Base-by-base conservation (phyloP, 2,888 invertebrate species). In the Metallyticus violacea region DNA sequence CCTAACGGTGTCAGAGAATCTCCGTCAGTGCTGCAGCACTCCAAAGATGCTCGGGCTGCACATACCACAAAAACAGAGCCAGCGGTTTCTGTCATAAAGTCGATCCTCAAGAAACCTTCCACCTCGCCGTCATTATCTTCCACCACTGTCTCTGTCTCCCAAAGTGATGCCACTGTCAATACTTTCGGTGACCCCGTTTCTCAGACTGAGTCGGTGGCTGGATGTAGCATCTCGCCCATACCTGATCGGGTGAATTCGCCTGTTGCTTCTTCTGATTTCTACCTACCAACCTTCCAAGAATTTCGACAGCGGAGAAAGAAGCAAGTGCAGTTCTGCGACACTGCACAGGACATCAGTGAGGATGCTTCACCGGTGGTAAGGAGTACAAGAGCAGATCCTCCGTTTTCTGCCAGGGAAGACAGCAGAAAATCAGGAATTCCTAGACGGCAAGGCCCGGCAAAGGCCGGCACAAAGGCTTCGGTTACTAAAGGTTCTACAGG, bases 251-350 rank as follows among this genome's bases (percentile, higher is more conserved):
- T 78, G 77, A 79, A 85, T 91, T 91, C 87, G 90, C 79, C 85
- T 86, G 27, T 26, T 27, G 76, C 26, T 29, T 89, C 88, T 81
- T 77, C 9, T 26, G 87, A 94, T 89, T 95, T 95, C 92, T 95
- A 95, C 91, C 91, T 95, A 88, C 95, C 94, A 62, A 93, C 94
- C 92, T 88, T 89, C 84, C 88, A 93, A 91, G 90, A 92, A 92
- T 88, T 93, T 83, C 92, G 90, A 90, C 90, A 80, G 86, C 77
- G 88, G 84, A 90, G 89, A 87, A 91, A 91, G 90, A 91, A 91
- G 88, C 91, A 91, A 88, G 91, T 91, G 77, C 91, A 91, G 88
- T 91, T 91, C 86, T 87, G 87, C 79, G 88, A 87, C 82, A 88
- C 40, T 22, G 81, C 81, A 30, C 77, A 83, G 80, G 86, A 78